Evolutionary conservation across 2,113 vertebrate species (phyloP), one percentile per base, ranked within the genome.

Genomic region (Oncorhynchus masou): DNA sequence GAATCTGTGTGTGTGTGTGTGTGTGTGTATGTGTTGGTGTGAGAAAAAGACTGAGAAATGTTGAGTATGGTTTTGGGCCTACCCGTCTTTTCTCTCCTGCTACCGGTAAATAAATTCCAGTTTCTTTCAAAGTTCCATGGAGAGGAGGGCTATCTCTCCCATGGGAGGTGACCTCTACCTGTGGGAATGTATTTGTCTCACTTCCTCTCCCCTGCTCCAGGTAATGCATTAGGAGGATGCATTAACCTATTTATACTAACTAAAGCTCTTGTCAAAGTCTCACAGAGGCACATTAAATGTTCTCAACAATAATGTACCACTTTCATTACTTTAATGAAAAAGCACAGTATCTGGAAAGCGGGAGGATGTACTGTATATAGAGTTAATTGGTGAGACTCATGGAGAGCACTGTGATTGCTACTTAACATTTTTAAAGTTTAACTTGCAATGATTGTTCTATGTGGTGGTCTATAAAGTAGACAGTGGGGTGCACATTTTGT

Each of bases 131-230:
- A 81, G 54, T 77, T 86, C 70, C 4, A 49, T 76, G 66, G 73
- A 79, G 75, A 87, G 81, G 45, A 74, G 70, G 73, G 80, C 49
- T 15, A 77, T 59, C 68, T 74, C 20, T 89, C 91, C 90, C 91
- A 74, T 74, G 84, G 86, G 88, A 86, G 69, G 83, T 88, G 90
- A 89, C 86, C 89, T 89, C 88, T 83, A 79, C 78, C 65, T 74
- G 81, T 90, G 91, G 86, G 88, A 92, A 91, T 82, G 73, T 71
- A 81, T 92, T 90, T 88, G 88, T 92, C 88, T 86, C 80, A 39
- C 74, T 74, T 74, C 60, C 76, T 71, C 81, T 79, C 74, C 83
- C 77, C 75, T 79, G 85, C 79, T 87, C 29, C 19, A 68, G 8
- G 84, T 16, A 54, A 54, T 54, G 51, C 51, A 54, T 54, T 54